Evolutionary conservation across 23 tunicate genomes (phyloP).

Genomic region (Halocynthia roretzi): DNA sequence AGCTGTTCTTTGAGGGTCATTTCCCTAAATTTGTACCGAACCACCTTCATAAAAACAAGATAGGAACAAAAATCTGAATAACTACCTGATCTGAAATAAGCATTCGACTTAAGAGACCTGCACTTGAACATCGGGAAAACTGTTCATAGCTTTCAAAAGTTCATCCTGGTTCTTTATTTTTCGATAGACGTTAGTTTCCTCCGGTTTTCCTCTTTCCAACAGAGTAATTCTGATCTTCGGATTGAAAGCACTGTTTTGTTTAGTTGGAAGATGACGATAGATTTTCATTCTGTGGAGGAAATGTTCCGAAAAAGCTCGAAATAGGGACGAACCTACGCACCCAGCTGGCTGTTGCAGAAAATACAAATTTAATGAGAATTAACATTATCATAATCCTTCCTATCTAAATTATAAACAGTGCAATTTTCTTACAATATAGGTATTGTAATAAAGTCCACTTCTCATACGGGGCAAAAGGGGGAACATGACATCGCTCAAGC

Average conservation of each 20-base stretch:
- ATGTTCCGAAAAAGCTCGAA: constrained; percentile 82
- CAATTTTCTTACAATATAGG: constrained; percentile 58
- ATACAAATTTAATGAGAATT: too few species aligned
- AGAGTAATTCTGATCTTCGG: constrained; percentile 60
- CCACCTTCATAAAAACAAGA: constrained; percentile 42
- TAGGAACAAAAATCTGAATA: neutral
- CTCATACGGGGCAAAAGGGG: constrained; percentile 82
- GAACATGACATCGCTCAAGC: constrained; percentile 64
- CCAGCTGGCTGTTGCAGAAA: constrained; percentile 33
- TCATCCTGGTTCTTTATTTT: constrained; percentile 64
- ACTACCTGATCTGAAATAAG: neutral
- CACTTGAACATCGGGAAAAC: constrained; percentile 45
- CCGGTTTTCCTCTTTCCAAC: constrained; percentile 74
- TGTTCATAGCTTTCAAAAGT: constrained; percentile 28
- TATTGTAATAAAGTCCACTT: constrained; percentile 73
- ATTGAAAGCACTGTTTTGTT: neutral
- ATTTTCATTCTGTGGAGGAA: constrained; percentile 71
- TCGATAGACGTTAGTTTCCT: constrained; percentile 54
- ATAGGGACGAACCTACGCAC: constrained; percentile 74
- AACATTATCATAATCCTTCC: neutral
- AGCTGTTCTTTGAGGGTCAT: constrained; percentile 72
- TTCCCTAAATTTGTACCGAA: constrained; percentile 59
- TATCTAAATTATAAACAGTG: neutral
- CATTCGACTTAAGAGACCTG: constrained; percentile 25
- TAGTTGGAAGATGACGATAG: constrained; percentile 28